phyloP scores from a whole-genome alignment of 2,113 vertebrate genomes.

The Mungos mungo region DNA sequence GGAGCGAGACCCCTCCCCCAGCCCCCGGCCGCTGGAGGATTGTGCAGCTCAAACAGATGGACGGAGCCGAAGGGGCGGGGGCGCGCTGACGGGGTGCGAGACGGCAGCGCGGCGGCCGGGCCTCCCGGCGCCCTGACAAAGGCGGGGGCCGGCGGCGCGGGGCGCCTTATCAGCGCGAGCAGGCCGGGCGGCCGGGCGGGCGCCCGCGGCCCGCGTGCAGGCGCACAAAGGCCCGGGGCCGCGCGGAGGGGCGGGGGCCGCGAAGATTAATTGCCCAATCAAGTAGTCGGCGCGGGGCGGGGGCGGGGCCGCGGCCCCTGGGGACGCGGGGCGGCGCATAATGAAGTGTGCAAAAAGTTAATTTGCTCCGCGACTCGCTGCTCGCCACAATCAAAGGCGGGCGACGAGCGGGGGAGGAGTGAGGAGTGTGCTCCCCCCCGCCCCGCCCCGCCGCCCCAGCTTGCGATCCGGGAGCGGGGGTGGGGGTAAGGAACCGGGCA shows the following conservation, averaged over 20 bases:
- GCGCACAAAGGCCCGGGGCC: constrained; percentile 86
- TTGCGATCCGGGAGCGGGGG: neutral
- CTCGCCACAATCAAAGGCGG: constrained; percentile 83
- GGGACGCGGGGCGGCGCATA: constrained; percentile 85
- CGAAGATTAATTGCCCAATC: constrained; percentile 91
- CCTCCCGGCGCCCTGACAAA: constrained; percentile 82
- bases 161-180: constrained; percentile 88
- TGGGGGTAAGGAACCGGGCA: neutral
- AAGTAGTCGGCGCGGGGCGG: constrained; percentile 74
- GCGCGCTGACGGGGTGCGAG: constrained; percentile 78
- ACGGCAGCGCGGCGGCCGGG: constrained; percentile 69
- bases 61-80: constrained; percentile 89
- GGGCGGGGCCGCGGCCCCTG: constrained; percentile 83
- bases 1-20: constrained; percentile 68
- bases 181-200: constrained; percentile 52
- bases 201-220: neutral
- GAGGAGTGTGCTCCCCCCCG: neutral
- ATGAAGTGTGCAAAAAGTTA: constrained; percentile 94
- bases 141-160: constrained; percentile 86
- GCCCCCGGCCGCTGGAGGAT: constrained; percentile 82
- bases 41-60: constrained; percentile 94
- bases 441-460: neutral
- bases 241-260: constrained; percentile 81
- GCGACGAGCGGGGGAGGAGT: neutral
- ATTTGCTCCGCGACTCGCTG: constrained; percentile 91